Percentiles rank a stretch among this genome's conserved stretches.
phyloP scores from a whole-genome alignment of 2,797 vertebrate species.

The Ptychadena robeensis region DNA sequence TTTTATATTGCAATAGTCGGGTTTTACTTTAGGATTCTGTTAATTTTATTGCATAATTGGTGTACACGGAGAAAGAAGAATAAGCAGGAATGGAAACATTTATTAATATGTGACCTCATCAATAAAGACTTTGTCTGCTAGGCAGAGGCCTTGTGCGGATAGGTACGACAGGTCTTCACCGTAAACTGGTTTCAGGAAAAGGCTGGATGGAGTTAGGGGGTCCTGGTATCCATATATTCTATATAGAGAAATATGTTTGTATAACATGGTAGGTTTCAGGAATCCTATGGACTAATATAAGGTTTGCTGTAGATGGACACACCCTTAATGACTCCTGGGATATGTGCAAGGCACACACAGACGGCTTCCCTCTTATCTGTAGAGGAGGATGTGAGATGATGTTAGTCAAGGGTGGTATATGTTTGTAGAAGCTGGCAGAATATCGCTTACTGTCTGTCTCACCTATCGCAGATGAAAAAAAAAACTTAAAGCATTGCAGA shows the following conservation, averaged over 20 bases:
- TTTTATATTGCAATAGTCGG: neutral
- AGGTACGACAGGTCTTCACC: constrained; percentile 12
- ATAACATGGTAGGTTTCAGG: constrained; percentile 30
- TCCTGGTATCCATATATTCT: neutral
- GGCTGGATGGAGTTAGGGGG: neutral
- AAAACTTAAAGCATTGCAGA: neutral
- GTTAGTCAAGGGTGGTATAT: constrained; percentile 42
- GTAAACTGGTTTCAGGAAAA: constrained; percentile 6
- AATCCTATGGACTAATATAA: constrained; percentile 38
- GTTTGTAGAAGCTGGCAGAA: constrained; percentile 1
- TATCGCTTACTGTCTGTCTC: neutral
- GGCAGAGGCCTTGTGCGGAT: constrained; percentile 31
- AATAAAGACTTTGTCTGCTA: constrained; percentile 9
- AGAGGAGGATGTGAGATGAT: constrained; percentile 23
- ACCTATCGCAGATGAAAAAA: neutral
- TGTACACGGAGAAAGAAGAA: neutral
- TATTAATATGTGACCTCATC: constrained; percentile 7
- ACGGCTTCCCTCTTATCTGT: constrained; percentile 38
- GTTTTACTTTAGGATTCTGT: neutral
- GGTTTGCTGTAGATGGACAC: constrained; percentile 38
- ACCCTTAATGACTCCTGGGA: constrained; percentile 60
- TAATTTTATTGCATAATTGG: neutral
- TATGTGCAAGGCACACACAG: constrained; percentile 45
- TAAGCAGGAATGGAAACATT: neutral
- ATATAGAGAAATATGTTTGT: neutral